These are phyloP conservation scores for Unio pictorum DNA, from an alignment of 2,888 invertebrate species.

Conservation along the genomic window DNA sequence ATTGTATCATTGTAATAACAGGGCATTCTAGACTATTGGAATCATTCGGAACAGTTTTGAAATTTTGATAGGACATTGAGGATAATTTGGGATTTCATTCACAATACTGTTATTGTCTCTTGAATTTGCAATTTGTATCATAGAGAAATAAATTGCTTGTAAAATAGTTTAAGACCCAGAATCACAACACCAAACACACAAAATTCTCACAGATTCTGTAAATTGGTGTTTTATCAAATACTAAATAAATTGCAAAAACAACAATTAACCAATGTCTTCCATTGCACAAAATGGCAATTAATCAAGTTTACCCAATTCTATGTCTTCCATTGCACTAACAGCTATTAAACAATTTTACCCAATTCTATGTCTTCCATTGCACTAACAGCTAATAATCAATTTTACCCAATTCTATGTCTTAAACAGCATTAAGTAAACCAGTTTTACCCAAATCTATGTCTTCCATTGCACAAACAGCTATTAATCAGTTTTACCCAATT, in stretches of 20 bases:
- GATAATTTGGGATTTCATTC: too few relatives aligned
- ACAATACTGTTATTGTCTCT: too few relatives aligned
- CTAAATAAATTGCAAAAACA: not conserved
- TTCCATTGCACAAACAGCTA: not conserved
- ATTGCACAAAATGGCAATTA: constrained; percentile 2
- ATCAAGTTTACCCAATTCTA: constrained; percentile 38
- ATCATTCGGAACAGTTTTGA: too few relatives aligned
- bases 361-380: not conserved
- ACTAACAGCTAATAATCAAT: not conserved
- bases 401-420: constrained; percentile 41
- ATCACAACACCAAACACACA: not conserved
- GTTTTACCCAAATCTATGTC: too few relatives aligned
- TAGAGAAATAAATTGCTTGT: too few relatives aligned
- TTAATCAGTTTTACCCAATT: constrained; percentile 32
- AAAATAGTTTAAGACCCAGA: too few relatives aligned
- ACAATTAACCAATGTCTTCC: constrained; percentile 17
- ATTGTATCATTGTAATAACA: too few relatives aligned
- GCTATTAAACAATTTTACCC: too few relatives aligned
- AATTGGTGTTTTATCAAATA: not conserved
- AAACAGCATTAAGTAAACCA: too few relatives aligned
- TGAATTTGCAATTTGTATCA: not conserved
- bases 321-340: constrained; percentile 18
- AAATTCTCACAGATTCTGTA: not conserved
- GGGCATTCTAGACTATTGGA: too few relatives aligned
- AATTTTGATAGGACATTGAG: too few relatives aligned